A percentile compares a stretch with the other conserved stretches of the same genome.
Conservation (phyloP, 2,113 vertebrate species). For the Tachysurus fulvidraco region DNA sequence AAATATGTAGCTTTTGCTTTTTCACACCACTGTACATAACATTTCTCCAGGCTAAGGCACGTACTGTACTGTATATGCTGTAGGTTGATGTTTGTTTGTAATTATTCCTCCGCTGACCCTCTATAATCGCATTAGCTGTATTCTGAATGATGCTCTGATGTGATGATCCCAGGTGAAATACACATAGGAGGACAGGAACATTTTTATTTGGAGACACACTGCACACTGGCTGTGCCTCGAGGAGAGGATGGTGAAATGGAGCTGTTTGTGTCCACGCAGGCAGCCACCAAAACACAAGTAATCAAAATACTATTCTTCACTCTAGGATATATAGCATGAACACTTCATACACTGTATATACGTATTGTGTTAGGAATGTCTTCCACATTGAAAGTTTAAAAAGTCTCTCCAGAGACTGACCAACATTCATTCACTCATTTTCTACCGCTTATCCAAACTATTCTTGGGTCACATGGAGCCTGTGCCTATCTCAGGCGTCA, state of each 20-base stretch:
- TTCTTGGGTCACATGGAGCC: too few relatives aligned
- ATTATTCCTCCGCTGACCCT: neutral
- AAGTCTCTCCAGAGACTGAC: too few relatives aligned
- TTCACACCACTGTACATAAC: neutral
- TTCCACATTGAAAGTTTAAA: too few relatives aligned
- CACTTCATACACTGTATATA: neutral
- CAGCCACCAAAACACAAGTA: conserved; percentile 79
- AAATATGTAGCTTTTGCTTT: neutral
- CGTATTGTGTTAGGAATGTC: too few relatives aligned
- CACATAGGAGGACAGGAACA: conserved; percentile 94
- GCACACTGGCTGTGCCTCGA: conserved; percentile 85
- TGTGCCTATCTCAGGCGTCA: too few relatives aligned
- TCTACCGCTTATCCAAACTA: too few relatives aligned
- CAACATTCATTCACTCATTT: too few relatives aligned
- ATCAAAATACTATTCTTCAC: conserved; percentile 2
- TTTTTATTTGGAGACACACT: conserved; percentile 95
- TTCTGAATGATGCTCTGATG: neutral
- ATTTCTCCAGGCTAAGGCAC: neutral
- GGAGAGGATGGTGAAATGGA: conserved; percentile 93
- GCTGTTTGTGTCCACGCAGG: conserved; percentile 88
- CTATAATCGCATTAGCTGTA: neutral
- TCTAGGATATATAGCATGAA: neutral
- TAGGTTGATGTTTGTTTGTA: neutral
- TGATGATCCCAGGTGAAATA: conserved; percentile 79
- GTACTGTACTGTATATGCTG: neutral